A percentile compares a stretch with the other conserved stretches of the same genome.
Evolutionary conservation across 2,888 invertebrate species (phyloP).

Genomic region (Coenonympha glycerion): DNA sequence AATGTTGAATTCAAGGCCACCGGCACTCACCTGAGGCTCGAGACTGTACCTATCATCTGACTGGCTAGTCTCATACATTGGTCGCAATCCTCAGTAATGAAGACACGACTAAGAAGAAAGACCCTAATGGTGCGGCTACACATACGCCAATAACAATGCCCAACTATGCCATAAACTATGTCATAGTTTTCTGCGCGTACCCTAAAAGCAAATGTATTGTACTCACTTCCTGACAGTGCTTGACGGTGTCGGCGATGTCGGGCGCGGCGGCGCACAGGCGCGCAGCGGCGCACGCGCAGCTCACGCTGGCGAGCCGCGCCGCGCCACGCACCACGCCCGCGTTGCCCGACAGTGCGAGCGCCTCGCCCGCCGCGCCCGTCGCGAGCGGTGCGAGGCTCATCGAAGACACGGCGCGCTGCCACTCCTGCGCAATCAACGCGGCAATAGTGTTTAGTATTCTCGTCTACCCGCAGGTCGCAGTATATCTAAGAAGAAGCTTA

Average conservation of each 20-base stretch:
- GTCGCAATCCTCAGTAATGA: too few relatives aligned
- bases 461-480: too few relatives aligned
- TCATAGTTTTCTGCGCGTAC: too few relatives aligned
- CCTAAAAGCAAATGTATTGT: too few relatives aligned
- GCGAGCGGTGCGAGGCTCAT: slow-evolving; percentile 35
- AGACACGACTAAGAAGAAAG: too few relatives aligned
- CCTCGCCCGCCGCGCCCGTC: slow-evolving; percentile 27
- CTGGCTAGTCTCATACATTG: too few relatives aligned
- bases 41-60: too few relatives aligned
- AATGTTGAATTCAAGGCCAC: too few relatives aligned
- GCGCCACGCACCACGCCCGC: slow-evolving; percentile 66
- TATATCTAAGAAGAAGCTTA: background rate
- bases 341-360: slow-evolving; percentile 40
- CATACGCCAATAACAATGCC: too few relatives aligned
- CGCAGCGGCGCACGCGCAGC: slow-evolving; percentile 68
- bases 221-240: slow-evolving; percentile 59
- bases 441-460: background rate
- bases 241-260: slow-evolving; percentile 50
- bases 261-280: slow-evolving; percentile 55
- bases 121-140: too few relatives aligned
- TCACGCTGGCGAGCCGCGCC: slow-evolving; percentile 63
- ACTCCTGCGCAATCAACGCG: slow-evolving; percentile 42
- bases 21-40: too few relatives aligned
- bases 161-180: too few relatives aligned
- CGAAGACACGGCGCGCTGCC: slow-evolving; percentile 60